These are phyloP conservation scores for Conomelus anceps DNA, from an alignment of 2,888 invertebrate genomes.

Conservation along the genomic window DNA sequence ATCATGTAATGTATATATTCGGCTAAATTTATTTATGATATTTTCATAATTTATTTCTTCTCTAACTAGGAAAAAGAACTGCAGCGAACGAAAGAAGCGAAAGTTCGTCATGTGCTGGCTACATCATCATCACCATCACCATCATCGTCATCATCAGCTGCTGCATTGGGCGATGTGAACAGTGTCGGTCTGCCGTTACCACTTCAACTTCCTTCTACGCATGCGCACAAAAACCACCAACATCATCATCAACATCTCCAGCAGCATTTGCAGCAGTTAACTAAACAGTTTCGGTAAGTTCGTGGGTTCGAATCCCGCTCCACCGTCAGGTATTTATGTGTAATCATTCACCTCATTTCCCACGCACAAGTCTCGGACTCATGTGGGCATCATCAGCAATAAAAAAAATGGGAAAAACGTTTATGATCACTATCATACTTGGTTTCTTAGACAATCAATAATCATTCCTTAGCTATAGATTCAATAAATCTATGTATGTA, in stretches of 20 bases:
- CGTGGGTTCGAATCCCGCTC: too few relatives aligned
- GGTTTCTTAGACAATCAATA: too few relatives aligned
- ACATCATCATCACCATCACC: neutral
- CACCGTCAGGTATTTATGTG: too few relatives aligned
- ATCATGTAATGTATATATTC: too few relatives aligned
- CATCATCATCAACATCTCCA: conserved; percentile 17
- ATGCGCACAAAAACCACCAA: neutral
- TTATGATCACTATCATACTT: too few relatives aligned
- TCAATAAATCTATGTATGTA: too few relatives aligned
- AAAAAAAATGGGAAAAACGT: too few relatives aligned
- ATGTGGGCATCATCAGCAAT: too few relatives aligned
- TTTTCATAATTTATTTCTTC: neutral
- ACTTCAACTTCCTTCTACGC: conserved; percentile 18
- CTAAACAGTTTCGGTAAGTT: conserved; percentile 23
- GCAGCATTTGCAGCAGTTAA: conserved; percentile 10
- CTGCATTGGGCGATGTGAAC: conserved; percentile 34
- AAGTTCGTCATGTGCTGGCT: neutral
- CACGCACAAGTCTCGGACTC: too few relatives aligned
- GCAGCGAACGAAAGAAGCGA: neutral
- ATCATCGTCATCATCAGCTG: neutral
- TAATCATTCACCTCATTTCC: too few relatives aligned
- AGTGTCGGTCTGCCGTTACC: conserved; percentile 36
- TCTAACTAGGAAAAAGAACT: neutral
- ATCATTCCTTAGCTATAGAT: too few relatives aligned
- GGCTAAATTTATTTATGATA: neutral